Conservation (phyloP, 2,797 vertebrate genomes). For the Hapalemur alaotrensis region DNA sequence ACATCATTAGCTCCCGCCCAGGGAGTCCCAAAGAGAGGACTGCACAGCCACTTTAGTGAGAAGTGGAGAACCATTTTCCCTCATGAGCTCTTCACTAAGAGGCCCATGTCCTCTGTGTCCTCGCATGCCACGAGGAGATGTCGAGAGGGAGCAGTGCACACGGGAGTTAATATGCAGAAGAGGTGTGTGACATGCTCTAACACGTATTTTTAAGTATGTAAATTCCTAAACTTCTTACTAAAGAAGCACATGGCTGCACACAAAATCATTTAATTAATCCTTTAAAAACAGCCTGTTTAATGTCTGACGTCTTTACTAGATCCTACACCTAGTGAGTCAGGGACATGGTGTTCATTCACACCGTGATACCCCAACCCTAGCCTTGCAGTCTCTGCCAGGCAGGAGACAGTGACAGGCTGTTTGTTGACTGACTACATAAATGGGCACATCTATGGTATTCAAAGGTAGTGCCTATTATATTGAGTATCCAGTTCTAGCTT, state of each 20-base stretch:
- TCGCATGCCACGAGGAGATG: fast-evolving
- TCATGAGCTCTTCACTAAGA: neutral
- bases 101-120: neutral
- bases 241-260: neutral
- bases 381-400: neutral
- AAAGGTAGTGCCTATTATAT: fast-evolving
- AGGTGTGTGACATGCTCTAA: fast-evolving
- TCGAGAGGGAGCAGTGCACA: fast-evolving
- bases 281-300: neutral
- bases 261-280: neutral
- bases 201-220: neutral
- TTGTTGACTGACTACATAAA: neutral
- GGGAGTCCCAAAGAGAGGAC: neutral
- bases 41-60: neutral
- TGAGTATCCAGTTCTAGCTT: neutral
- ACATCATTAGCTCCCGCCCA: neutral
- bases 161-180: neutral
- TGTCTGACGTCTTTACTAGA: neutral
- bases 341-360: too few relatives aligned
- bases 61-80: neutral
- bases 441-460: too few relatives aligned
- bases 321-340: fast-evolving
- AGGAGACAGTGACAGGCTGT: neutral
- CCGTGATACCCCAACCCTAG: neutral
- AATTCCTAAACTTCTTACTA: neutral